Evolutionary conservation across 2,113 vertebrate genomes (phyloP).

Genomic region (Eidolon helvum): DNA sequence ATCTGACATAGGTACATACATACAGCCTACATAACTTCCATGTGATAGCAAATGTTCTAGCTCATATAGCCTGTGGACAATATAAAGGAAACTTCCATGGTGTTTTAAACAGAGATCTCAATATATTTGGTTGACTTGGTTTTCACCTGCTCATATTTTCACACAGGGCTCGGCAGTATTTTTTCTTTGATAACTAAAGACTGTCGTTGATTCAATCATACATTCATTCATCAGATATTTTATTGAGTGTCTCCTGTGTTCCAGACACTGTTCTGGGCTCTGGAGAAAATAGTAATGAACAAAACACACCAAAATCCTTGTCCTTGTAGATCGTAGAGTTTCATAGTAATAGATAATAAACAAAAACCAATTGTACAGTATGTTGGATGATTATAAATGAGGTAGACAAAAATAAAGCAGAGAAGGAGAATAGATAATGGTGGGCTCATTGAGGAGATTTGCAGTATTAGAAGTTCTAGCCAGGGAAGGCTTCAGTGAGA

Average conservation of each 20-base stretch:
- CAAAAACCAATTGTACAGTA: not conserved
- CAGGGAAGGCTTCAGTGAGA: not conserved
- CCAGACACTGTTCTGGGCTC: not conserved
- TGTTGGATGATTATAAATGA: not conserved
- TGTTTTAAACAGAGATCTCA: conserved; percentile 15
- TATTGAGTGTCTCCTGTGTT: not conserved
- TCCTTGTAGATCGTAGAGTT: not conserved
- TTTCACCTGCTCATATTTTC: not conserved
- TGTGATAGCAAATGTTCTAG: not conserved
- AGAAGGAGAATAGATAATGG: not conserved
- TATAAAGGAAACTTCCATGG: not conserved
- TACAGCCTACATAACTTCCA: not conserved
- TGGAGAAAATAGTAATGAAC: conserved; percentile 1
- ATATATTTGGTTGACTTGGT: not conserved
- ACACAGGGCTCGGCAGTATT: not conserved
- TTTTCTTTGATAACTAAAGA: conserved; percentile 25
- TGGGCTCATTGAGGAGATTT: not conserved
- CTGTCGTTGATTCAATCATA: not conserved
- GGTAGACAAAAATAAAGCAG: not conserved
- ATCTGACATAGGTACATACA: not conserved
- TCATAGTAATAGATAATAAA: not conserved
- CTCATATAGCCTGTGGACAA: not conserved
- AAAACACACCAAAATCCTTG: not conserved
- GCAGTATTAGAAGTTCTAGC: not conserved
- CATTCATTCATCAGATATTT: not conserved